Evolutionary conservation across 2,113 vertebrate genomes (phyloP), one percentile per base, ranked within the genome.

Genomic region (Anoplopoma fimbria): DNA sequence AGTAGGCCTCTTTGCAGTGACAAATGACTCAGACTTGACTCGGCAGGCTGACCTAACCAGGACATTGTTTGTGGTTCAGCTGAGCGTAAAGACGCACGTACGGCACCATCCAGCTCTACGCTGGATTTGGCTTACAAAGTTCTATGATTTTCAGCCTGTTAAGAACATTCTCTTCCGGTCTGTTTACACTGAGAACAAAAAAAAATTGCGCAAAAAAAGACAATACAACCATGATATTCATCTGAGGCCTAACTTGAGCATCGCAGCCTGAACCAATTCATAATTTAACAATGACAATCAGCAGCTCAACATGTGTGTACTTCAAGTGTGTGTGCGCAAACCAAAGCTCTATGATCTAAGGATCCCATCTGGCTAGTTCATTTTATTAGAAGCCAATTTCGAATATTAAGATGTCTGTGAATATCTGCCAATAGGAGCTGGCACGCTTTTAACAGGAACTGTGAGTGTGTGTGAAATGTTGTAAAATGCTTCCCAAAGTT

Each of bases 361-460:
- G 23, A 68, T 85, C 81, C 63, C 81, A 87, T 85, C 90, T 87
- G 88, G 61, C 34, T 74, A 3, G 10, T 79, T 84, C n/a, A 84
- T 73, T 90, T 87, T 55, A 83, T 86, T 77, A 73, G 12, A 53
- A 69, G 78, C 78, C 84, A 86, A 15, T 83, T 72, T 64, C 67
- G 33, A 72, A 85, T 74, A 86, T 84, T 78, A 78, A 72, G 55
- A 72, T 33, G 71, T 51, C 69, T 84, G 70, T 81, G 84, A 85
- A 61, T 61, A 73, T 61, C 36, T 82, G 86, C 89, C 89, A 89
- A 73, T 14, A 9, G 68, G 15, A 82, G 69, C 87, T 85, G 87
- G 73, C 86, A 74, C 4, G 1, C 57, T 57, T 67, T 13, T 21
- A 76, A 70, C 69, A 67, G 49, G 42, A 55, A 42, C 65, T 53